Base-by-base conservation (phyloP, 1,140 invertebrate genomes). In the Neodiprion fabricii region DNA sequence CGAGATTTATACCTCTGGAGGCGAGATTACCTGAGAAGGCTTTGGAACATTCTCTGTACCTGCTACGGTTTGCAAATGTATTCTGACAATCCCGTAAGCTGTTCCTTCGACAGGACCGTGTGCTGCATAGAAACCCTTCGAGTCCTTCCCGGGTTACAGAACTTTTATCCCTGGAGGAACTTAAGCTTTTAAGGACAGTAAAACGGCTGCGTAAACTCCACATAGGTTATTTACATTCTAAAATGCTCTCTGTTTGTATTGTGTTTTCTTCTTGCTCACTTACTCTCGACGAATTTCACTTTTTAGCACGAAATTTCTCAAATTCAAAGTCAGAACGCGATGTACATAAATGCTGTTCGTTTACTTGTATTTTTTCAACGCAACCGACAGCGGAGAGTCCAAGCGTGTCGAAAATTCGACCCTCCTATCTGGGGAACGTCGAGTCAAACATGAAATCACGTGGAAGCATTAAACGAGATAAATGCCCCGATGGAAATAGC, bases 1-100 rank as follows among this genome's bases (percentile, higher is more conserved):
- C 8, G 53, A 61, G 11, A 9, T 12, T 61, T 61, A 61, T 61
- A 17, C 53, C 53, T 61, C n/a, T 9, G 53, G 9, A 61, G 11
- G n/a, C 53, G 53, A 61, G 53, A 61, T 61, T 61, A 61, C 53
- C 53, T 61, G 11, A 14, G 11, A 61, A 17, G 53, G n/a, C 4
- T 17, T 17, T 61, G 4, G 53, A 17, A 61, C 4, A 61, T 61
- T 61, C n/a, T 61, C 53, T 61, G n/a, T 61, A 61, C 5, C 53
- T 61, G 53, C 53, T 61, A 61, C 53, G 53, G 11, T 61, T 61
- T 14, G 53, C 53, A 61, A 61, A 61, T 61, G 53, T 61, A 61
- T 61, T 61, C 53, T 14, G 53, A 17, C 53, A 61, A 61, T 61
- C 9, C 53, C n/a, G 53, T 61, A 61, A 61, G 53, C 53, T 61